phyloP scores from a whole-genome alignment of 2,888 invertebrate species.

The Bellardia bayeri region DNA sequence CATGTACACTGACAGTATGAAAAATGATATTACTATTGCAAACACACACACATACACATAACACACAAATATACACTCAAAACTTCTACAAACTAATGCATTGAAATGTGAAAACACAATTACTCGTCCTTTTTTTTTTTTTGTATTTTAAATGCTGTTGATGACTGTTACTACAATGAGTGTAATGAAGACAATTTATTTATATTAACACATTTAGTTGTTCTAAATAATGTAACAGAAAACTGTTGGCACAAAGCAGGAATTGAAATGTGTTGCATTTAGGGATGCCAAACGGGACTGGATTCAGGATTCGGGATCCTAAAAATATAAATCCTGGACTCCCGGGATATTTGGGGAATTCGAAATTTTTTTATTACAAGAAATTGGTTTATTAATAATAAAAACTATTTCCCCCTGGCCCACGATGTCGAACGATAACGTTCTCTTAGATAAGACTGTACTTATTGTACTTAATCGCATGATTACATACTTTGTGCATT shows the following conservation, averaged over 20 bases:
- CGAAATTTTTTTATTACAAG: too few species aligned
- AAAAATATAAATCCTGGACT: too few species aligned
- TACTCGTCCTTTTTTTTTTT: neutral
- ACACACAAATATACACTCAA: neutral
- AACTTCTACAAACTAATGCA: slow-evolving; percentile 19
- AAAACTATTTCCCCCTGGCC: too few species aligned
- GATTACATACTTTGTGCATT: too few species aligned
- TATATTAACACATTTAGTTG: slow-evolving; percentile 19
- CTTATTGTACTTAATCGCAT: too few species aligned
- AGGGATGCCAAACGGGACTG: too few species aligned
- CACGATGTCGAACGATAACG: too few species aligned
- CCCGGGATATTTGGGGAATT: too few species aligned
- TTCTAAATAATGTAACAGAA: neutral
- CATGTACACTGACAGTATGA: slow-evolving; percentile 52
- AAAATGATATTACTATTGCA: slow-evolving; percentile 45
- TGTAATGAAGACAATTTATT: slow-evolving; percentile 20
- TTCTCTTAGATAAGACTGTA: too few species aligned
- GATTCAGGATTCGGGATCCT: too few species aligned
- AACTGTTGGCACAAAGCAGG: neutral
- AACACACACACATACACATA: neutral
- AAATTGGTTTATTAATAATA: too few species aligned
- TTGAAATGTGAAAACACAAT: slow-evolving; percentile 31
- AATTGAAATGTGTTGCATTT: neutral
- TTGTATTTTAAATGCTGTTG: slow-evolving; percentile 2
- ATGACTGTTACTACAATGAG: neutral